Base-by-base conservation (phyloP, 2,888 invertebrate species). In the Cylindroiulus punctatus region DNA sequence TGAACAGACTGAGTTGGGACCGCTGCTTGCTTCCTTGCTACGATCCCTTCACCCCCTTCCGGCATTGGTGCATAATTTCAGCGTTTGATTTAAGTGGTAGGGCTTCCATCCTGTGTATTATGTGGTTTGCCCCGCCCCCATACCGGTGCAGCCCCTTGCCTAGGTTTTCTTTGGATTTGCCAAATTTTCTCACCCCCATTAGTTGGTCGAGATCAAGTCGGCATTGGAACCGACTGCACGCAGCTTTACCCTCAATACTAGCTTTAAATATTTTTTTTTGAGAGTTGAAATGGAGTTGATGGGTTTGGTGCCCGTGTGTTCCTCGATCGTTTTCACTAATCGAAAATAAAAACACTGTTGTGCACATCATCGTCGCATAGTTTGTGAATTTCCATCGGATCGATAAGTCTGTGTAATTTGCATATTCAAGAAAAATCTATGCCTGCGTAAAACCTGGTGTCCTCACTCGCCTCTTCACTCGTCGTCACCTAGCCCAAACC, bases 261-360 rank as follows among this genome's bases (percentile, higher is more conserved):
- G 76, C 76, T 76, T 30, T 14, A 76, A 65, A 26, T 26, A 76
- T 19, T n/a, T 30, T 7, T 12, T 76, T 30, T 76, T 76, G 30
- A 76, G 3, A 5, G 57, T 65, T 65, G 76, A 14, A 76, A 1
- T 14, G 26, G 76, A 76, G 76, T 76, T 30, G 76, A 76, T 8
- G 26, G 52, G n/a, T 30, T 30, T 30, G 26, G 76, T 76, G 14
- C 76, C 30, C 10, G 76, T 30, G 76, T 76, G 76, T 76, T 12
- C 76, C 14, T 14, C 30, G 30, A 30, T 30, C 76, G 30, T 76
- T 76, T 26, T 26, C 76, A 76, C 30, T 76, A 76, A 76, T 76
- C 76, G 76, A 76, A 30, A 76, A 76, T 76, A 76, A 76, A 76
- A 76, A 76, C 26, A 57, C 44, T 3, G 44, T 52, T 52, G 52